These are phyloP conservation scores for Pocillopora grandis DNA, from an alignment of 92 coral and sea anemone genomes.

Conservation along the genomic window DNA sequence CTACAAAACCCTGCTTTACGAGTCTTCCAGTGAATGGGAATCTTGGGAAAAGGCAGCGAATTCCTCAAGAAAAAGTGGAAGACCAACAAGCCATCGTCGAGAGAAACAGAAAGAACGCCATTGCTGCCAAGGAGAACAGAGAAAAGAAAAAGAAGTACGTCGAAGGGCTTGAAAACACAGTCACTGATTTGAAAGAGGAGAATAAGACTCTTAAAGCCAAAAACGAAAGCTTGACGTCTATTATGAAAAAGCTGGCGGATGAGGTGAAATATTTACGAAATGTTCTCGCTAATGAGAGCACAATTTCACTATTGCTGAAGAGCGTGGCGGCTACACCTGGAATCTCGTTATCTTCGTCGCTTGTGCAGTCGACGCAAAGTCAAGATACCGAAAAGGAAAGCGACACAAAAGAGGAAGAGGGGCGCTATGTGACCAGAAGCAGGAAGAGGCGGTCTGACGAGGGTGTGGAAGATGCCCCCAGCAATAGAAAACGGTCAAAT, in stretches of 20 bases:
- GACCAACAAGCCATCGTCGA: constrained; percentile 57
- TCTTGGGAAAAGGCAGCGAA: not conserved
- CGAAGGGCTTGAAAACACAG: constrained; percentile 71
- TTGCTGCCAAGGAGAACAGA: constrained; percentile 91
- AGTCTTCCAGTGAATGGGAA: not conserved
- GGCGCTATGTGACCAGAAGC: constrained; percentile 40
- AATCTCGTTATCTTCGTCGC: constrained; percentile 75
- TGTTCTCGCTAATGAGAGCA: constrained; percentile 89
- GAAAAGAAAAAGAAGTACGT: constrained; percentile 85
- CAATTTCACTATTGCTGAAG: constrained; percentile 75
- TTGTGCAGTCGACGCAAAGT: constrained; percentile 41
- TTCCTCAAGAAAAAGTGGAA: constrained; percentile 6
- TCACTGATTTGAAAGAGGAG: constrained; percentile 59
- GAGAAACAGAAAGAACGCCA: constrained; percentile 77
- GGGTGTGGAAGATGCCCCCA: not conserved
- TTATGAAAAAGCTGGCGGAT: constrained; percentile 57
- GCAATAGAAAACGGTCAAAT: constrained; percentile 31
- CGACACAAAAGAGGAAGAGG: constrained; percentile 14
- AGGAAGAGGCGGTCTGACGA: constrained; percentile 37
- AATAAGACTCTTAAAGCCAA: constrained; percentile 56
- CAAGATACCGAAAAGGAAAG: constrained; percentile 3
- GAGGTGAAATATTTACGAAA: constrained; percentile 84
- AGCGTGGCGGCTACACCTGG: constrained; percentile 85
- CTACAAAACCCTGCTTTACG: not conserved
- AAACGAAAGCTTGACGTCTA: constrained; percentile 44